A percentile compares a stretch with the other conserved stretches of the same genome.
Conservation (phyloP, 2,888 invertebrate species). For the Meloe dianella region DNA sequence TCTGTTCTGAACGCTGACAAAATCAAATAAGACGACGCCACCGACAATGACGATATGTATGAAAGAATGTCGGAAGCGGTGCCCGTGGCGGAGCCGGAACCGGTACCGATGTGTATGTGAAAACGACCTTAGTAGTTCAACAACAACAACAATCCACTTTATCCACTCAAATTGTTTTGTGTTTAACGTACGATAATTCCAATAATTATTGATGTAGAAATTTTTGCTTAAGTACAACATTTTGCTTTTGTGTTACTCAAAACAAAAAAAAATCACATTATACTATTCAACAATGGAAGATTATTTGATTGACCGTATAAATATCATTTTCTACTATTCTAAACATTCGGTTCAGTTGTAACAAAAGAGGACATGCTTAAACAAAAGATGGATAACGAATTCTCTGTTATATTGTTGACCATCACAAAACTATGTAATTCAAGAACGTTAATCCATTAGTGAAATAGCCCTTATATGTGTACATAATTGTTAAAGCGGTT, state of each 20-base stretch:
- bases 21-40: no score
- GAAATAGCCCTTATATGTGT: not conserved
- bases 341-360: not conserved
- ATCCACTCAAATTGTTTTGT: not conserved
- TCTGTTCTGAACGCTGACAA: no score
- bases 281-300: not conserved
- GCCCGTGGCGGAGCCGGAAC: no score
- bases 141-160: not conserved
- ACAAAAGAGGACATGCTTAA: not conserved
- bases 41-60: no score
- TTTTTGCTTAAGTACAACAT: not conserved
- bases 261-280: no score
- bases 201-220: not conserved
- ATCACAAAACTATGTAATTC: constrained; percentile 26
- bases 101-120: no score
- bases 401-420: not conserved
- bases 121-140: no score
- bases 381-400: not conserved
- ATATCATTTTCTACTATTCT: not conserved
- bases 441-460: constrained; percentile 29
- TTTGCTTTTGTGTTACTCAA: not conserved
- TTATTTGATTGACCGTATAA: constrained; percentile 5
- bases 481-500: not conserved
- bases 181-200: not conserved
- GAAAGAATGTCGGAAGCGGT: no score